A percentile compares a stretch with the other conserved stretches of the same genome.
Conservation (phyloP, 2,888 invertebrate genomes). For the Cloeon dipterum region DNA sequence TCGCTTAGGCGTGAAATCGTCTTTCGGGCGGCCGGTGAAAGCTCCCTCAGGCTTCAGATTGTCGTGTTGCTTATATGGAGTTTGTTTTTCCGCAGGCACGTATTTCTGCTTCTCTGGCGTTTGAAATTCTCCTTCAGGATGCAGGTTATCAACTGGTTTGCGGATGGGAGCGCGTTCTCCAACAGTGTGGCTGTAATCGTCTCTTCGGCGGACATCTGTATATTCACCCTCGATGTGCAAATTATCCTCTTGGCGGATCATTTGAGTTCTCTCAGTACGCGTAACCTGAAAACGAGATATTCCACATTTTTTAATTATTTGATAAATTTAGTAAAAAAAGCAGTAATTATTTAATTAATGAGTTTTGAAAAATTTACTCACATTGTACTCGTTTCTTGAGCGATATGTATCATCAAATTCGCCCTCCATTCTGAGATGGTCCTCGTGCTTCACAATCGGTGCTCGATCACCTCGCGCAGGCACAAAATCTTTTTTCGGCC, state of each 20-base stretch:
- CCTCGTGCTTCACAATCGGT: slow-evolving; percentile 15
- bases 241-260: slow-evolving; percentile 20
- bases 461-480: slow-evolving; percentile 13
- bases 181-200: slow-evolving; percentile 19
- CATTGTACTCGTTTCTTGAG: no score
- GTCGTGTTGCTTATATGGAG: slow-evolving; percentile 22
- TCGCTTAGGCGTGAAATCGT: slow-evolving; percentile 23
- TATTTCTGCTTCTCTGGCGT: slow-evolving; percentile 10
- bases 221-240: slow-evolving; percentile 28
- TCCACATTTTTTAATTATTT: no score
- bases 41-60: slow-evolving; percentile 28
- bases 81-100: slow-evolving; percentile 11
- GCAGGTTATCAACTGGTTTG: slow-evolving; percentile 11
- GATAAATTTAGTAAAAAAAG: no score
- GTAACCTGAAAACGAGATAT: no score
- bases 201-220: slow-evolving; percentile 23
- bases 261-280: slow-evolving; percentile 28
- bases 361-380: no score
- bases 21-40: slow-evolving; percentile 12
- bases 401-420: slow-evolving; percentile 13
- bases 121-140: slow-evolving; percentile 9
- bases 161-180: slow-evolving; percentile 7
- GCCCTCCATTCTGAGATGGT: slow-evolving; percentile 16
- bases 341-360: no score
- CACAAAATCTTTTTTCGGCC: slow-evolving; percentile 19